Conservation (phyloP, 2,797 vertebrate species). For the Phrynocephalus forsythii region DNA sequence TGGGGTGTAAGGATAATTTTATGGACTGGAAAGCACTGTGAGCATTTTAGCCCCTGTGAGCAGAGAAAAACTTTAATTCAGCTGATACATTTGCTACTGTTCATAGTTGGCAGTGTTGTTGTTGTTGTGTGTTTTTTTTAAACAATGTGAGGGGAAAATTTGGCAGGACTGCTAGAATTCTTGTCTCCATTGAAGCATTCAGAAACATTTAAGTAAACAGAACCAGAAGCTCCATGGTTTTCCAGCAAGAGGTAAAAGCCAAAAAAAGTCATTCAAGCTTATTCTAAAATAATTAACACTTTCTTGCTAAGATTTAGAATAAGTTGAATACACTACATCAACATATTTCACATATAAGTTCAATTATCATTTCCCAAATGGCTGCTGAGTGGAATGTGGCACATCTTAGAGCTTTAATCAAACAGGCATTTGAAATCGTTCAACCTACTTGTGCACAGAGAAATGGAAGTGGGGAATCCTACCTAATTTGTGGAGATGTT, state of each 20-base stretch:
- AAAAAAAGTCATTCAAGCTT: constrained; percentile 63
- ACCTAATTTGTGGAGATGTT: no score
- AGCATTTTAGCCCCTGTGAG: not conserved
- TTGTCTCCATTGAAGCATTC: constrained; percentile 70
- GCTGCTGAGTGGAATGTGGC: not conserved
- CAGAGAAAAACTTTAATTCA: constrained; percentile 24
- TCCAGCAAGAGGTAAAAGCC: constrained; percentile 65
- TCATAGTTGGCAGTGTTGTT: constrained; percentile 48
- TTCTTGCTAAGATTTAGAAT: constrained; percentile 52
- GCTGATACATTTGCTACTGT: constrained; percentile 57
- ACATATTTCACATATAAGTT: constrained; percentile 1
- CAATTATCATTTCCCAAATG: constrained; percentile 41
- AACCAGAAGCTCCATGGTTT: constrained; percentile 66
- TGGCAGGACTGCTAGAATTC: constrained; percentile 63
- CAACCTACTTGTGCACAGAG: no score
- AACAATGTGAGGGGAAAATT: constrained; percentile 66
- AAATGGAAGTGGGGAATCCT: no score
- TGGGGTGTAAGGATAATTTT: not conserved
- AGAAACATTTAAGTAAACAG: constrained; percentile 73
- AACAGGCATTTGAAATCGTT: not conserved
- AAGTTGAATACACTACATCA: not conserved
- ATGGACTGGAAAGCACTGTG: not conserved
- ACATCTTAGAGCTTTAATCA: constrained; percentile 30
- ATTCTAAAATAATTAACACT: constrained; percentile 72
- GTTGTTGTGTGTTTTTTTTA: constrained; percentile 26